Evolutionary conservation across 2,888 invertebrate genomes (phyloP), one percentile per base, ranked within the genome.

Genomic region (Notocelia uddmanniana): DNA sequence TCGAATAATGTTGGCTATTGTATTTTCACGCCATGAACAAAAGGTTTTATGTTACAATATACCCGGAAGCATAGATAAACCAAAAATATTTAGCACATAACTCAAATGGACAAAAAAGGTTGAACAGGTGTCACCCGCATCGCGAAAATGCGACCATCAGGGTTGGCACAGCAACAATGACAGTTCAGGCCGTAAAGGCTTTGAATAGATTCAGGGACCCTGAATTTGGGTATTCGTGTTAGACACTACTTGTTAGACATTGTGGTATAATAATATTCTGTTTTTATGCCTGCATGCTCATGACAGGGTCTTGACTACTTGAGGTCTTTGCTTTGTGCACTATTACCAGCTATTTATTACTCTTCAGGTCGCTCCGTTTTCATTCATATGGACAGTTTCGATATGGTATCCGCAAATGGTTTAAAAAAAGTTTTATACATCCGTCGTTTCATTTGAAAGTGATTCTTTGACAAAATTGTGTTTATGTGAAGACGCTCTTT

Each of bases 41-140:
- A 52, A 13, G 11, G 6, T 10, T 11, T 26, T 63, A 26, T 23
- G 41, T 18, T 37, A 55, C 66, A n/a, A 26, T 19, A 50, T 34
- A 45, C 45, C 57, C 64, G 48, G 34, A 55, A 31, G 55, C 62
- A 62, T n/a, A 68, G 59, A 71, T 64, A 70, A 50, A 21, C 23
- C 34, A 67, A 70, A 71, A 71, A 54, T 54, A 62, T 62, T 66
- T 59, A 34, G 34, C 48, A 68, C 23, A 69, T 72, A 72, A 72
- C 60, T 72, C 54, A 52, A 55, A 67, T 60, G 45, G 13, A 66
- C 71, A 71, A 72, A 68, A 68, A 72, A 60, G 68, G 62, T 41
- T 50, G 48, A 72, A 68, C 72, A 72, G 72, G 72, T 72, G 72
- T 67, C 72, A 55, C 18, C 58, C 37, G 63, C 37, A 50, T 63